phyloP scores from a whole-genome alignment of 2,888 invertebrate genomes.

The Bembecia ichneumoniformis region DNA sequence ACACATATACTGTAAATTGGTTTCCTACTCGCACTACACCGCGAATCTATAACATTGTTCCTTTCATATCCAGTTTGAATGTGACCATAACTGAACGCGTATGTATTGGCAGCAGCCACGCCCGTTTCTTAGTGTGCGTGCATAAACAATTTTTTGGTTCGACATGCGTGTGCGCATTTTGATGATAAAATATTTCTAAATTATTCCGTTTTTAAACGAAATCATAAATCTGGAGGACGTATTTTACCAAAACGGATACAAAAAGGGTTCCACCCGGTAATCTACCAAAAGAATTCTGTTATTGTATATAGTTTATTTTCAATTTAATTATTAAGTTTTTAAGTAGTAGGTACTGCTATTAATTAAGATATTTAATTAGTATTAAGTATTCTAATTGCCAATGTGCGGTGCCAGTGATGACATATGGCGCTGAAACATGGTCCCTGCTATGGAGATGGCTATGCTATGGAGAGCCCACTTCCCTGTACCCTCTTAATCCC shows the following conservation, averaged over 20 bases:
- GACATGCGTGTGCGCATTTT: slow-evolving; percentile 8
- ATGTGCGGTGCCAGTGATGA: too few species aligned
- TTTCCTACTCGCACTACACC: slow-evolving; percentile 41
- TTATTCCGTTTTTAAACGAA: neutral
- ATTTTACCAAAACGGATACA: neutral
- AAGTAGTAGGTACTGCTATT: neutral
- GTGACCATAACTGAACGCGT: slow-evolving; percentile 11
- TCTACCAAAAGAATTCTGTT: too few species aligned
- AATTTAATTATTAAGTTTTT: neutral
- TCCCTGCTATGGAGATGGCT: too few species aligned
- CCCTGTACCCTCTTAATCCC: too few species aligned
- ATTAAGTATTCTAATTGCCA: too few species aligned
- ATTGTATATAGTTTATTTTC: too few species aligned
- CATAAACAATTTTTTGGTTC: slow-evolving; percentile 18
- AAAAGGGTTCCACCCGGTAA: too few species aligned
- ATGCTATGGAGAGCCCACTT: too few species aligned
- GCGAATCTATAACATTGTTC: slow-evolving; percentile 58
- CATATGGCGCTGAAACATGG: too few species aligned
- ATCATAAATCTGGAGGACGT: too few species aligned
- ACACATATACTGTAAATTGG: slow-evolving; percentile 33
- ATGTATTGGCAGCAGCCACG: too few species aligned
- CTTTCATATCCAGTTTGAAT: slow-evolving; percentile 59
- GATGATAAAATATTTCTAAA: neutral
- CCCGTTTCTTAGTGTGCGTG: slow-evolving; percentile 8
- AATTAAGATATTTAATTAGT: too few species aligned